These are phyloP conservation scores for Drosophila pseudotalamancana DNA, from an alignment of 2,888 invertebrate species.

Conservation along the genomic window DNA sequence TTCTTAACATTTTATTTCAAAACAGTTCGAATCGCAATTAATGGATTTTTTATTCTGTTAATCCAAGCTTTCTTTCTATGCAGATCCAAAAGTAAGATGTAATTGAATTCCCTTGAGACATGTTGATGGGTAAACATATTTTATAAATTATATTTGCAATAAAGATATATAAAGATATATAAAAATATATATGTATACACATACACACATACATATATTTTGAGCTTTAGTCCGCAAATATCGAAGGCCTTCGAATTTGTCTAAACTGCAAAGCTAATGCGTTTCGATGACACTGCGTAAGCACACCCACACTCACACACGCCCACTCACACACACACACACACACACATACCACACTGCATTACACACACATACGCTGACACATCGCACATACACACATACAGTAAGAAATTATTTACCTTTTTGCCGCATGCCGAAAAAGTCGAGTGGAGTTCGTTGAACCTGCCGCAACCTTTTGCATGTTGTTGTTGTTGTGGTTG, in stretches of 20 bases:
- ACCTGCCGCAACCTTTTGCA: constrained; percentile 38
- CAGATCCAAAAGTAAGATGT: too few relatives aligned
- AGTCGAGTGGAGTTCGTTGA: constrained; percentile 51
- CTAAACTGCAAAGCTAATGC: constrained; percentile 4
- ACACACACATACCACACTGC: background rate
- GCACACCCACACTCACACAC: background rate
- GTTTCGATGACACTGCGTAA: constrained; percentile 29
- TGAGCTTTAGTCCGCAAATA: background rate
- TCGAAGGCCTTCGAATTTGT: background rate
- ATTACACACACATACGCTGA: background rate
- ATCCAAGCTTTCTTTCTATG: too few relatives aligned
- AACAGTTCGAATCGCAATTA: too few relatives aligned
- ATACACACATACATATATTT: too few relatives aligned
- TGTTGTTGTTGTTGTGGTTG: constrained; percentile 10
- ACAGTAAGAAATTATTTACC: constrained; percentile 45
- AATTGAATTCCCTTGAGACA: too few relatives aligned
- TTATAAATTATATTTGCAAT: too few relatives aligned
- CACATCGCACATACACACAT: constrained; percentile 11
- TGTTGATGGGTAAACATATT: too few relatives aligned
- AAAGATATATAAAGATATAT: too few relatives aligned
- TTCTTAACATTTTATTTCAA: too few relatives aligned
- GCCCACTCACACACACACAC: background rate
- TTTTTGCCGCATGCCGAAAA: constrained; percentile 47
- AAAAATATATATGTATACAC: too few relatives aligned
- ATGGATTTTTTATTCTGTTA: too few relatives aligned